These are phyloP conservation scores for Idaea aversata DNA, from an alignment of 2,888 invertebrate genomes.

Conservation along the genomic window DNA sequence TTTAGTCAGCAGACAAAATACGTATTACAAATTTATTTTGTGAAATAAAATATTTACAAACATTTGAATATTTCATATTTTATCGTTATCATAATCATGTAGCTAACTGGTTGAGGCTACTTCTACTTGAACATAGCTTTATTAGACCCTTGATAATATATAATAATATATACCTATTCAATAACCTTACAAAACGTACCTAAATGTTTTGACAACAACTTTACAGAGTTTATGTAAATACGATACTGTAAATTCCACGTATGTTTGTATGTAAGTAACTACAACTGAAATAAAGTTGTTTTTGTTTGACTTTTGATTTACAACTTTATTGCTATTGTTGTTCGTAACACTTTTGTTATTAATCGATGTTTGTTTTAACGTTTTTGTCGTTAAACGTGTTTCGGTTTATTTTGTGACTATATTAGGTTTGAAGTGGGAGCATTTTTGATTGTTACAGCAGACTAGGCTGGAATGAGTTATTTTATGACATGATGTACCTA, in stretches of 20 bases:
- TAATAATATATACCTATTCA: too few relatives aligned
- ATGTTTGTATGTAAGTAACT: neutral
- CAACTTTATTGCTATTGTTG: slow-evolving; percentile 14
- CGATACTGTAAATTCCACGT: neutral
- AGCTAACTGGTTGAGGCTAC: too few relatives aligned
- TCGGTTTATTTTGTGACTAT: neutral
- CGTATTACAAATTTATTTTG: too few relatives aligned
- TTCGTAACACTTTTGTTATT: neutral
- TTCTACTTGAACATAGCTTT: too few relatives aligned
- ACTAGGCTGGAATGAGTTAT: neutral
- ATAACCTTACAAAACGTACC: neutral
- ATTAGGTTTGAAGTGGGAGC: neutral
- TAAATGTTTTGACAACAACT: neutral
- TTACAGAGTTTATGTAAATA: neutral
- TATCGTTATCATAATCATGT: too few relatives aligned
- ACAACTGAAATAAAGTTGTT: neutral
- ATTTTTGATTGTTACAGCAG: neutral
- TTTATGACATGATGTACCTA: too few relatives aligned
- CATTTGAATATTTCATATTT: too few relatives aligned
- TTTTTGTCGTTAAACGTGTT: neutral
- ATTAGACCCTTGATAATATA: too few relatives aligned
- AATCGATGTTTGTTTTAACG: neutral
- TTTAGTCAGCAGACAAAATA: too few relatives aligned
- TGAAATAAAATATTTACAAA: too few relatives aligned
- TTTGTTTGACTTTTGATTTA: slow-evolving; percentile 13